Evolutionary conservation across 1,140 invertebrate genomes (phyloP).

Genomic region (Drosophila serrata): DNA sequence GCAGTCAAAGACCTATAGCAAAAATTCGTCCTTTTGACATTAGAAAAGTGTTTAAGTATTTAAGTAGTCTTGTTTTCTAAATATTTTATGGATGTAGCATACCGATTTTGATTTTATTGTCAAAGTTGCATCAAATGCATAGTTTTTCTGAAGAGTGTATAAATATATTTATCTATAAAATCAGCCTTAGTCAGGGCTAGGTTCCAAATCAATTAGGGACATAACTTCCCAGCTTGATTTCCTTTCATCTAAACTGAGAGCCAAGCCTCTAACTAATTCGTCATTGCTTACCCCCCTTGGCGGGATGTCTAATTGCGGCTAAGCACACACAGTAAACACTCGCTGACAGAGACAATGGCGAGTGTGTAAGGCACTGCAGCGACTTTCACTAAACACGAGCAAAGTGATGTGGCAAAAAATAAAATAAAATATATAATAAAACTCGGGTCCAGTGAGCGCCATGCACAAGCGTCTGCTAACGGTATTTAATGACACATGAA

Average conservation of each 20-base stretch:
- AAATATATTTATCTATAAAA: neutral
- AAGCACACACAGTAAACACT: constrained; percentile 53
- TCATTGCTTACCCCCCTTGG: constrained; percentile 45
- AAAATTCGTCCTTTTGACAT: no score
- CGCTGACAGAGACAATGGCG: neutral
- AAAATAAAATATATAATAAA: constrained; percentile 15
- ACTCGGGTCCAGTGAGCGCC: constrained; percentile 11
- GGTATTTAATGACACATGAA: constrained; percentile 83
- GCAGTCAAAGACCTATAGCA: no score
- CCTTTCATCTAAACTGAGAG: neutral
- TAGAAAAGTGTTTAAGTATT: no score
- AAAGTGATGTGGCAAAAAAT: constrained; percentile 27
- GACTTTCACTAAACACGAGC: constrained; percentile 37
- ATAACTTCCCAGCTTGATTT: neutral
- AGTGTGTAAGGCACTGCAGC: neutral
- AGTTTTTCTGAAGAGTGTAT: neutral
- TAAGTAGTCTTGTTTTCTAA: no score
- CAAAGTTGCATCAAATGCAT: no score
- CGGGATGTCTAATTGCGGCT: constrained; percentile 60
- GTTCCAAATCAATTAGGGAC: neutral
- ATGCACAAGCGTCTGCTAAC: constrained; percentile 55
- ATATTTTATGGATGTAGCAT: no score
- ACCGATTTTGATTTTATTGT: no score
- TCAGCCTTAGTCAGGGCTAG: neutral
- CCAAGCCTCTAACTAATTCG: constrained; percentile 3